Conservation (phyloP, 2,888 invertebrate genomes). For the Lissocephala sabroskyi region DNA sequence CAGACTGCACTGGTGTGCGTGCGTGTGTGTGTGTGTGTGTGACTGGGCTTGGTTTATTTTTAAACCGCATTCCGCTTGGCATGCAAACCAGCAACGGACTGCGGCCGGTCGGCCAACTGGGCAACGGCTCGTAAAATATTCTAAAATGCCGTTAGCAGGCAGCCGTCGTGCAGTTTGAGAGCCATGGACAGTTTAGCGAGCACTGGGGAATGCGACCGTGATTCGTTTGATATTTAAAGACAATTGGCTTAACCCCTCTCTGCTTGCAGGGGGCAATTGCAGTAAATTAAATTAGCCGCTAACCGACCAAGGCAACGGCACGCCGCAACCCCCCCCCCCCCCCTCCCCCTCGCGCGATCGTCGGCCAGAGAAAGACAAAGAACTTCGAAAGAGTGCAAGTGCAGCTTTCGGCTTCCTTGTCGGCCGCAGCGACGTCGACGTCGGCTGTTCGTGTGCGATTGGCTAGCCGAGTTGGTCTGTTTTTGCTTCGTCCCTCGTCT, state of each 20-base stretch:
- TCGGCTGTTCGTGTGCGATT: too few relatives aligned
- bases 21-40: neutral
- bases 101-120: neutral
- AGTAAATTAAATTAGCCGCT: conserved; percentile 43
- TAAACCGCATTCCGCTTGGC: conserved; percentile 58
- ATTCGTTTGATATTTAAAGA: conserved; percentile 27
- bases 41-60: conserved; percentile 54
- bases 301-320: too few relatives aligned
- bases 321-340: too few relatives aligned
- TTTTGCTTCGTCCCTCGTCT: conserved; percentile 22
- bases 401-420: too few relatives aligned
- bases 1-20: neutral
- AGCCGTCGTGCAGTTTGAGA: neutral
- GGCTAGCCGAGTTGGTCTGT: conserved; percentile 57
- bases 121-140: neutral
- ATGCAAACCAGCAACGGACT: neutral
- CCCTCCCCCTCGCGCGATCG: too few relatives aligned
- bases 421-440: too few relatives aligned
- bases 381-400: too few relatives aligned
- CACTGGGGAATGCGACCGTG: neutral
- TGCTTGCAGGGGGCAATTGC: conserved; percentile 26
- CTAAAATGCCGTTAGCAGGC: conserved; percentile 28
- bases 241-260: conserved; percentile 29
- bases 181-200: conserved; percentile 16
- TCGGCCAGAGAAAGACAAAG: too few relatives aligned